phyloP scores from a whole-genome alignment of 2,113 vertebrate species.

The Sula dactylatra region DNA sequence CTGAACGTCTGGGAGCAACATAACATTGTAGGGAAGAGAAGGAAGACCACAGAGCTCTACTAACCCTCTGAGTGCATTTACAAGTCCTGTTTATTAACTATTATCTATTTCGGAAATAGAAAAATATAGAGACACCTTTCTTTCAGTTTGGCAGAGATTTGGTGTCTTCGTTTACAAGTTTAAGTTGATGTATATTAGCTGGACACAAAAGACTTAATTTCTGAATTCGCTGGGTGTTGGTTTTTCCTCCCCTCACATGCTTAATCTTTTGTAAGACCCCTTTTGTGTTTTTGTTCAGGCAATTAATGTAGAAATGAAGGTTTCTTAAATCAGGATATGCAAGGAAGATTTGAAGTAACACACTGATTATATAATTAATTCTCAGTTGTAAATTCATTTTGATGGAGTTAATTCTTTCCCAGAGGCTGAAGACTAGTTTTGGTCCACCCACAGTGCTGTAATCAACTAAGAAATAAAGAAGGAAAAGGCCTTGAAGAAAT shows the following conservation, averaged over 20 bases:
- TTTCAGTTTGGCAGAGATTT: background rate
- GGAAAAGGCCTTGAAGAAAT: background rate
- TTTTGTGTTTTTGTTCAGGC: slow-evolving; percentile 48
- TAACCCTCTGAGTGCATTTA: background rate
- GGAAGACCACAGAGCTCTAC: background rate
- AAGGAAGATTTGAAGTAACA: slow-evolving; percentile 58
- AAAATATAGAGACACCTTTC: background rate
- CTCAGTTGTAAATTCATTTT: slow-evolving; percentile 66
- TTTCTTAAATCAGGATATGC: slow-evolving; percentile 35
- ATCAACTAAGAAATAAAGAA: slow-evolving; percentile 4
- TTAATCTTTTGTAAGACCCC: slow-evolving; percentile 33
- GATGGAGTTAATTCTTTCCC: slow-evolving; percentile 68
- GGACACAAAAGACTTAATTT: slow-evolving; percentile 4
- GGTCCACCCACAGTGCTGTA: slow-evolving; percentile 34
- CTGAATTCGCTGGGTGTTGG: background rate
- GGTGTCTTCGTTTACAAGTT: background rate
- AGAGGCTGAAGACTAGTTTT: slow-evolving; percentile 51
- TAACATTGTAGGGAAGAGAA: background rate
- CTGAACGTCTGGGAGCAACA: background rate
- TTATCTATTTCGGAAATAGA: background rate
- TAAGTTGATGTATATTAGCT: background rate
- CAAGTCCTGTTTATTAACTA: background rate
- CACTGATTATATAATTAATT: slow-evolving; percentile 71
- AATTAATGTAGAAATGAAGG: slow-evolving; percentile 45
- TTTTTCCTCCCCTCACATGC: background rate